phyloP scores from a whole-genome alignment of 2,888 invertebrate species.

The Ecdyonurus torrentis region DNA sequence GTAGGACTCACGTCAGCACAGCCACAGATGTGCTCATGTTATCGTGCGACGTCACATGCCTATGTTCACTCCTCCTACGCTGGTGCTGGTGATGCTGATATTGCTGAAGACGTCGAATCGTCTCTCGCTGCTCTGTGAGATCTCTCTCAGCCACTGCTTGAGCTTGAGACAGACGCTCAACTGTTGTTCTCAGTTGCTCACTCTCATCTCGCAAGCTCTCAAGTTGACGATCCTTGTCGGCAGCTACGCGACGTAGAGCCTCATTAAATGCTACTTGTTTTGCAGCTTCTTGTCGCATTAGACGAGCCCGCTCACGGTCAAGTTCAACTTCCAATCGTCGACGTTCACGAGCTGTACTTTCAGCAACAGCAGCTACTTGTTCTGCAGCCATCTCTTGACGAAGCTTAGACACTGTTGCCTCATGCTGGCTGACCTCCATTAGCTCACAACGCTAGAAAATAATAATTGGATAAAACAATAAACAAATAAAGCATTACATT shows the following conservation, averaged over 20 bases:
- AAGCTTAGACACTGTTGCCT: conserved; percentile 47
- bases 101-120: conserved; percentile 14
- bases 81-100: not conserved
- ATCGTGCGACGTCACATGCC: not conserved
- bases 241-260: conserved; percentile 42
- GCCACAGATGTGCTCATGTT: conserved; percentile 38
- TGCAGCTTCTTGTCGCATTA: conserved; percentile 32
- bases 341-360: conserved; percentile 37
- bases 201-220: conserved; percentile 35
- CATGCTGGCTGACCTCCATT: conserved; percentile 44
- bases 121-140: conserved; percentile 18
- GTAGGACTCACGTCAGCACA: conserved; percentile 29
- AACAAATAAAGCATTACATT: no score
- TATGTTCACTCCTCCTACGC: not conserved
- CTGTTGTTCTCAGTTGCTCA: conserved; percentile 10
- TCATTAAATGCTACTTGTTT: conserved; percentile 41
- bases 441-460: conserved; percentile 33
- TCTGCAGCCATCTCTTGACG: conserved; percentile 47
- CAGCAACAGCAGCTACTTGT: conserved; percentile 27
- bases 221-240: conserved; percentile 55
- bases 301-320: conserved; percentile 30
- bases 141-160: conserved; percentile 21
- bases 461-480: conserved; percentile 8
- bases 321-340: conserved; percentile 30
- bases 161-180: conserved; percentile 23